These are phyloP conservation scores for Orthonychiurus folsomi DNA, from an alignment of 2,888 invertebrate species.

Conservation along the genomic window DNA sequence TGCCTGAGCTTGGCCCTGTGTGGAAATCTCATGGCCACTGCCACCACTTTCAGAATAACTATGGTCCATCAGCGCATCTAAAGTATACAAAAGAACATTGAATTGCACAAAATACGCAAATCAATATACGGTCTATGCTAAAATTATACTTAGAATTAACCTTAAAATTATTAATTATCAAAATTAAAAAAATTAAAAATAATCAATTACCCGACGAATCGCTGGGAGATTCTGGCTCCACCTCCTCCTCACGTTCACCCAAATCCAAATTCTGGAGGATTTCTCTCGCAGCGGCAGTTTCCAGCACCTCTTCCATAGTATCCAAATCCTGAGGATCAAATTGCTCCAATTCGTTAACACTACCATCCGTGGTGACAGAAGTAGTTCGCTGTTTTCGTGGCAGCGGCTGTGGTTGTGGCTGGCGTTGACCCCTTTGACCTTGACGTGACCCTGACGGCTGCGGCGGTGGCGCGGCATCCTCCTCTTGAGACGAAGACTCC, in stretches of 20 bases:
- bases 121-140: neutral
- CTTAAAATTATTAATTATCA: neutral
- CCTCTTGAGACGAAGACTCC: neutral
- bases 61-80: neutral
- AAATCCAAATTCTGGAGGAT: constrained; percentile 46
- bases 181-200: no score
- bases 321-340: constrained; percentile 50
- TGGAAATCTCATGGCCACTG: neutral
- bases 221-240: neutral
- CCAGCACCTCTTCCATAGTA: constrained; percentile 48
- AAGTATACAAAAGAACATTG: neutral
- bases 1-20: neutral
- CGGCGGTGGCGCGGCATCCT: neutral
- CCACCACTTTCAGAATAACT: neutral
- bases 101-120: no score
- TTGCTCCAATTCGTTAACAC: constrained; percentile 43
- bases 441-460: no score
- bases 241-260: neutral
- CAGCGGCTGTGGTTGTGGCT: neutral
- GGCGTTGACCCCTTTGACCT: no score
- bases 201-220: neutral
- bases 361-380: no score
- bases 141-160: neutral
- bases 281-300: constrained; percentile 50
- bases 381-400: neutral